These are phyloP conservation scores for Corythornis cristatus DNA, from an alignment of 2,113 vertebrate species.

Conservation along the genomic window DNA sequence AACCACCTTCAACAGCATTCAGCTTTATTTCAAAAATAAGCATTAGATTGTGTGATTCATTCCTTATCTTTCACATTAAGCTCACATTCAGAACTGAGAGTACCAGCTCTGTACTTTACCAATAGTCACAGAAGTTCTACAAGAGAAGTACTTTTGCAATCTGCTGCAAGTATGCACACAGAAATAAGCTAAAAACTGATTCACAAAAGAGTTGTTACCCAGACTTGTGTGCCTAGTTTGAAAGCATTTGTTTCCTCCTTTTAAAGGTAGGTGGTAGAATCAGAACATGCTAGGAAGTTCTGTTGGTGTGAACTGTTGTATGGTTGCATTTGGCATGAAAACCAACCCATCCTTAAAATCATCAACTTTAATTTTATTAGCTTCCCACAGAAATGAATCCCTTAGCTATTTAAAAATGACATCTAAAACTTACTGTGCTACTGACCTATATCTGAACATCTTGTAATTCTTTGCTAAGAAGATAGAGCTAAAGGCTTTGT, in stretches of 20 bases:
- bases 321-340: neutral
- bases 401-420: conserved; percentile 36
- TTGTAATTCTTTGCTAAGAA: conserved; percentile 12
- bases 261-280: neutral
- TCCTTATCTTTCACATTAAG: neutral
- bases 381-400: neutral
- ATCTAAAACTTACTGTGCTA: conserved; percentile 32
- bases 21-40: neutral
- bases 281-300: neutral
- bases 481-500: neutral
- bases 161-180: neutral
- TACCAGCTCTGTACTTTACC: neutral
- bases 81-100: neutral
- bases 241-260: neutral
- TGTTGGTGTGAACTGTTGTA: neutral
- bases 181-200: neutral
- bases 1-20: neutral
- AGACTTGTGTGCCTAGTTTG: neutral
- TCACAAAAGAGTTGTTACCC: neutral
- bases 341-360: neutral
- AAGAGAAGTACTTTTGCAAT: neutral
- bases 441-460: conserved; percentile 54
- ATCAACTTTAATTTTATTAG: neutral
- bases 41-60: neutral
- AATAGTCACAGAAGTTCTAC: neutral